phyloP scores from a whole-genome alignment of 53 echinoderm and acorn worm species.

The Apostichopus leukothele region DNA sequence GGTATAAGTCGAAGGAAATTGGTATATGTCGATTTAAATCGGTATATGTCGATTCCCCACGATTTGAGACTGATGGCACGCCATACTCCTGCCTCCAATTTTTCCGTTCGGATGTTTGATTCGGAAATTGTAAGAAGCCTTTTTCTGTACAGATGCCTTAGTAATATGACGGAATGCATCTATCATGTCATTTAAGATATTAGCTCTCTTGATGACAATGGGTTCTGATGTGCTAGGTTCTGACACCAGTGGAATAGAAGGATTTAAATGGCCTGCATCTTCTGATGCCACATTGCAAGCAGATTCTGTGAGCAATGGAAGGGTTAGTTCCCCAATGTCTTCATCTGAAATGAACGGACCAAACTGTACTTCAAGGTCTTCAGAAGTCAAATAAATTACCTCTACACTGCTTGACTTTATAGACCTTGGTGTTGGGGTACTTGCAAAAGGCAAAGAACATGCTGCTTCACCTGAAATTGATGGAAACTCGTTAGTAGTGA shows the following conservation, averaged over 20 bases:
- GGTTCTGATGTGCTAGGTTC: constrained; percentile 4
- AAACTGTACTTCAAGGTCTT: constrained; percentile 18
- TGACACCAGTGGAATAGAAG: not conserved
- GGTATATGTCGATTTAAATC: too few relatives aligned
- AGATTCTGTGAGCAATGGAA: not conserved
- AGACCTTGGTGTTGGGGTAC: constrained; percentile 27
- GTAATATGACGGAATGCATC: constrained; percentile 11
- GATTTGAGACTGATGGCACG: too few relatives aligned
- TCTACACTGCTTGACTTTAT: too few relatives aligned
- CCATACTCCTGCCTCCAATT: constrained; percentile 31
- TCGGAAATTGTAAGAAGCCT: not conserved
- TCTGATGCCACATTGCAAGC: too few relatives aligned
- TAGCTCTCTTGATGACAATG: constrained; percentile 5
- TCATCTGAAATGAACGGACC: constrained; percentile 23
- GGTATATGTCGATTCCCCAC: too few relatives aligned
- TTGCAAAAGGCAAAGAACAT: constrained; percentile 9
- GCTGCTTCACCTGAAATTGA: constrained; percentile 7
- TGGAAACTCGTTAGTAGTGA: constrained; percentile 1
- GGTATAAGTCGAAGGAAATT: too few relatives aligned
- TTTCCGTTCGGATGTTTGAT: not conserved
- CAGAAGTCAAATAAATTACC: constrained; percentile 22
- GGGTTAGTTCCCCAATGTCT: constrained; percentile 10
- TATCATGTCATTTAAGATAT: constrained; percentile 22
- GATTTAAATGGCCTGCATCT: too few relatives aligned
- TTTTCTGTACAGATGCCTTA: not conserved